Conservation (phyloP, 1,140 invertebrate genomes). For the Propsilocerus akamusi region DNA sequence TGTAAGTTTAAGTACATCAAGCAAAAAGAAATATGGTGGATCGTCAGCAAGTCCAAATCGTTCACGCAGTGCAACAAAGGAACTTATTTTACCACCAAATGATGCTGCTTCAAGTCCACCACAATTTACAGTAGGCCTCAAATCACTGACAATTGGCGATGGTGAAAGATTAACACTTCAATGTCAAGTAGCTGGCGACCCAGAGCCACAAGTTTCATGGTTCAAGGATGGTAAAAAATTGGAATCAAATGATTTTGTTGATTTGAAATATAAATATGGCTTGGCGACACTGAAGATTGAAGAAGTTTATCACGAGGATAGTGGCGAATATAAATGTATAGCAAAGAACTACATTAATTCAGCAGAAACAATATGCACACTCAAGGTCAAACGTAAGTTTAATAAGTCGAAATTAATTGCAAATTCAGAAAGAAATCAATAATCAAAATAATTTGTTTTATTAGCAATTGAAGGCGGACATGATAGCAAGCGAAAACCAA, state of each 20-base stretch:
- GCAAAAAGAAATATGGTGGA: constrained; percentile 61
- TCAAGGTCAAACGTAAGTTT: constrained; percentile 63
- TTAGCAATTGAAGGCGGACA: constrained; percentile 40
- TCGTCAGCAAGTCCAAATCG: constrained; percentile 48
- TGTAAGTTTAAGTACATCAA: constrained; percentile 8
- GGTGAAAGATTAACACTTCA: constrained; percentile 60
- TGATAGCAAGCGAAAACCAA: constrained; percentile 28
- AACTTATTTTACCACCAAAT: constrained; percentile 68
- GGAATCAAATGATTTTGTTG: constrained; percentile 64
- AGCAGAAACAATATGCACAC: constrained; percentile 60
- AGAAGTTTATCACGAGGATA: constrained; percentile 88
- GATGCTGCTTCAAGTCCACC: constrained; percentile 68
- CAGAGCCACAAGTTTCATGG: constrained; percentile 81
- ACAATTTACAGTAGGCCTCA: constrained; percentile 54
- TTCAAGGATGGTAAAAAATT: constrained; percentile 56
- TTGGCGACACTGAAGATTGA: constrained; percentile 69
- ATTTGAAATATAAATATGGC: constrained; percentile 79
- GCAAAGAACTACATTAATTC: constrained; percentile 80
- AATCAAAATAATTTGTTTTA: constrained; percentile 12
- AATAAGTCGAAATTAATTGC: background rate
- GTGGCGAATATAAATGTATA: constrained; percentile 70
- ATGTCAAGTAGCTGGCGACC: constrained; percentile 69
- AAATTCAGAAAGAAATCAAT: background rate
- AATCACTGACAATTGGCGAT: constrained; percentile 53
- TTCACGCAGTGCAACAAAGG: constrained; percentile 77